Evolutionary conservation across 2,888 invertebrate species (phyloP), one percentile per base, ranked within the genome.

Genomic region (Caprella mutica): DNA sequence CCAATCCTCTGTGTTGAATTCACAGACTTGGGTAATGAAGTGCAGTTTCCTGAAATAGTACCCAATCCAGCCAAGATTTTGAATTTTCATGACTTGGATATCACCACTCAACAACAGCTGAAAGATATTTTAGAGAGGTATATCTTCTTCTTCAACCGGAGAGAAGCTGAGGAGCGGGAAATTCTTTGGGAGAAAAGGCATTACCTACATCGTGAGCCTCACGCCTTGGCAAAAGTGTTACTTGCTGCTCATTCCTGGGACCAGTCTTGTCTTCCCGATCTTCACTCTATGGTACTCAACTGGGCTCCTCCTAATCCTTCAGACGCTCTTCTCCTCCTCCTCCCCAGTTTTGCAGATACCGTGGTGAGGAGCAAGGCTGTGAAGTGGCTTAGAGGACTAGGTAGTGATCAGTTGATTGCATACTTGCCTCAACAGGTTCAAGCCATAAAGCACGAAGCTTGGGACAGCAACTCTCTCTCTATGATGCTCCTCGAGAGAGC

Each of bases 291-390:
- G 71, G 72, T 98, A n/a, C 77, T 82, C 40, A 80, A 83, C n/a
- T 98, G 97, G 94, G 78, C 66, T 1, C 29, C 61, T 26, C 58
- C 96, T 30, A 81, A 84, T 55, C 90, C 94, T 0, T 78, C 91
- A 58, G 86, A 91, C 74, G 90, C 96, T 1, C 77, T 98, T 69
- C 90, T 96, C 71, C 76, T 98, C 55, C 77, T 98, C 55, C 74
- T 97, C 65, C 96, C 97, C n/a, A 90, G 91, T 70, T 97, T 92
- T 74, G 92, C 96, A 0, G 96, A 98, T 72, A 79, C 82, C 62
- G 83, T 83, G 70, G 90, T 97, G 0, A 81, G 98, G 24, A 80
- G 81, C 68, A 80, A 83, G 67, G 96, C 96, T 1, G 84, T 94
- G 0, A 77, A 79, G 46, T 85, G 92, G 80, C 81, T 97, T 61